Evolutionary conservation across 2,797 vertebrate genomes (phyloP).

Genomic region (Aratinga solstitialis): DNA sequence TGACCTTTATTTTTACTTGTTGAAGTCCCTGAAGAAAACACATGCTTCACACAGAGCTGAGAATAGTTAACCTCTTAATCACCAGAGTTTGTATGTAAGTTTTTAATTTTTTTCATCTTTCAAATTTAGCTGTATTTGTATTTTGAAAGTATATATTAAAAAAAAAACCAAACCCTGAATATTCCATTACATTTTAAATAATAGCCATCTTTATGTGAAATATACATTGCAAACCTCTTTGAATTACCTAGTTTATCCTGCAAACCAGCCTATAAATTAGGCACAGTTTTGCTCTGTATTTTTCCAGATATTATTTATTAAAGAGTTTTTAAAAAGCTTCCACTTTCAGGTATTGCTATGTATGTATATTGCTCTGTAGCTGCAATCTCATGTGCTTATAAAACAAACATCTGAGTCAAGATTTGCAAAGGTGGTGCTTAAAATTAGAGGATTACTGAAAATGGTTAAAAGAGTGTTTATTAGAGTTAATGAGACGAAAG

Average conservation of each 20-base stretch:
- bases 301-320: neutral
- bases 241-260: neutral
- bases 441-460: constrained; percentile 25
- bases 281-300: neutral
- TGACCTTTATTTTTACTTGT: neutral
- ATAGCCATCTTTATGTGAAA: neutral
- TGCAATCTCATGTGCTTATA: neutral
- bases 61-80: neutral
- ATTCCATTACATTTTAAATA: neutral
- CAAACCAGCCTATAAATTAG: neutral
- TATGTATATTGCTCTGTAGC: neutral
- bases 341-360: neutral
- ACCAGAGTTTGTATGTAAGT: neutral
- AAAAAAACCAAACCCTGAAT: neutral
- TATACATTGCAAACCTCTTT: neutral
- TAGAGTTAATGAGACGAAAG: constrained; percentile 35
- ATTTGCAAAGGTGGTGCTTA: neutral
- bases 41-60: neutral
- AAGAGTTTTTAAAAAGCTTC: neutral
- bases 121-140: neutral
- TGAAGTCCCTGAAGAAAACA: neutral
- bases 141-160: neutral
- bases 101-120: neutral
- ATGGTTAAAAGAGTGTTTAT: constrained; percentile 35
- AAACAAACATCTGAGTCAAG: neutral